Evolutionary conservation across 2,113 vertebrate genomes (phyloP), one percentile per base, ranked within the genome.

Genomic region (Herpetotheres cachinnans): DNA sequence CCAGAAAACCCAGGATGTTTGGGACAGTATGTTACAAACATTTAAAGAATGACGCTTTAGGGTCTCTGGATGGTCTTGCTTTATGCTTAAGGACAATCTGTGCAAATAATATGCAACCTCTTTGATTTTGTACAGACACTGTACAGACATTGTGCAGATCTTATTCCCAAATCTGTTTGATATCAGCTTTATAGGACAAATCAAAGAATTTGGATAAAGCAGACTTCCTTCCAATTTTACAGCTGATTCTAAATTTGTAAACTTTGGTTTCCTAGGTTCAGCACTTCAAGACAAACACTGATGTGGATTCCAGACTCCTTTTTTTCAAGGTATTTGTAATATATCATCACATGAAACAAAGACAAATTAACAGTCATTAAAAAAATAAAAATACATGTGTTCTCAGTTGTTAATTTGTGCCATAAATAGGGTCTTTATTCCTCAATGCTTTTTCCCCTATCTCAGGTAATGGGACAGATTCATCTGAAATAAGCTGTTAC

Each of bases 231-330:
- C 3, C 6, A 82, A 22, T 63, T 90, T 73, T 90, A 8, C 18
- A 21, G 4, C 47, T 87, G 29, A 84, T 71, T 89, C 50, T 79
- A 90, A 62, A 42, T 55, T 90, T 93, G 11, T 93, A 74, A 97
- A 97, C 61, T 96, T 95, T 96, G n/a, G 36, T 87, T 93, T 96
- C 95, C 29, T 93, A 99, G 99, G 93, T 99, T 99, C 98, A 99
- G 99, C 98, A 99, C 99, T 84, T 99, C 99, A 93, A 99, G 99
- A 94, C 99, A 99, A 97, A 99, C 99, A 63, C 98, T 99, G 38
- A 99, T 99, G 98, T 99, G 99, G 99, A 99, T 99, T 98, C 99
- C 99, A 94, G 99, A 99, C 97, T 99, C 99, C 17, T 99, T 99
- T 98, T 99, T 99, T 98, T 99, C 99, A 92, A 99, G 99, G 99